Evolutionary conservation across 1,140 invertebrate genomes (phyloP), one percentile per base, ranked within the genome.

Genomic region (Lasioglossum albipes): DNA sequence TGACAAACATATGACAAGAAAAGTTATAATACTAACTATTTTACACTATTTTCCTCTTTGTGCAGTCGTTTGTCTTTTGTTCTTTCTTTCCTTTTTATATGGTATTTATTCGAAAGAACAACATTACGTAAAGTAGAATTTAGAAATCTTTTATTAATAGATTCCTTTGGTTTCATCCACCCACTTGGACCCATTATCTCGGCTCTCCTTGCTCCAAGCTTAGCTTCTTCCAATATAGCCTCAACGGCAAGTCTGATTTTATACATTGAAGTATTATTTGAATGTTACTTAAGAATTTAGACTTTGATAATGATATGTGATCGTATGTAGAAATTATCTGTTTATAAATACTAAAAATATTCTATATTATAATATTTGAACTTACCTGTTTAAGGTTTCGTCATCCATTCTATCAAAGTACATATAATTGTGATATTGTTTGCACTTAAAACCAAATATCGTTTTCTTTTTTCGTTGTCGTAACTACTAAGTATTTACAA

Each of bases 161-260:
- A 94, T 80, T 94, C 94, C 81, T 94, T 93, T 12, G 94, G 94
- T 90, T 95, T 95, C 31, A 95, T 89, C 95, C 95, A 95, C 59
- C 95, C 95, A 78, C 94, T 95, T 10, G 95, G 95, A 22, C 95
- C 95, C 81, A 95, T 94, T 69, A 95, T 92, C 92, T 95, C 95
- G 27, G 95, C 95, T 85, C 95, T 91, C 77, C 93, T 93, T 61
- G 95, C 95, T 65, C 95, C 95, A 86, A 94, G 89, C 65, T 94
- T 94, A 9, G 95, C 95, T 91, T 95, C 95, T 84, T 95, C 92
- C n/a, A 95, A 88, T 61, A 95, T 89, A 84, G 95, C 95, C 89
- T 95, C 94, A 20, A 93, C 94, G 49, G 95, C 95, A 87, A 95
- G 89, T 89, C 95, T 36, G 36, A 2, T 36, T 36, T 36, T 95